Evolutionary conservation across 2,888 invertebrate genomes (phyloP).

Genomic region (Chymomyza procnemis): DNA sequence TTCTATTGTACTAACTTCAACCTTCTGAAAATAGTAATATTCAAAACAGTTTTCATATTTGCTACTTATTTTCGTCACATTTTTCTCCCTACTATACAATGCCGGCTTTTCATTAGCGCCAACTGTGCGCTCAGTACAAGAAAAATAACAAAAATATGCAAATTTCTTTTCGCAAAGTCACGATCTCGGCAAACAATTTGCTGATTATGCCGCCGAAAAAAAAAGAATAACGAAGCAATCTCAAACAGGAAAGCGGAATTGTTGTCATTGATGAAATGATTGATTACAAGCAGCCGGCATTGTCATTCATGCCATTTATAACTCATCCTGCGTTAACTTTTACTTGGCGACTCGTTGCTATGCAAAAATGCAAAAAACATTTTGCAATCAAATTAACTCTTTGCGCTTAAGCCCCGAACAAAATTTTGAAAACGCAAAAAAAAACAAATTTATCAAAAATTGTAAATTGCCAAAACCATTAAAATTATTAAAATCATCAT

Average conservation of each 20-base stretch:
- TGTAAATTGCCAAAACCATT: constrained; percentile 75
- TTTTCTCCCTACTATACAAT: constrained; percentile 4
- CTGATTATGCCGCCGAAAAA: constrained; percentile 58
- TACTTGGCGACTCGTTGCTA: constrained; percentile 18
- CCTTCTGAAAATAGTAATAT: not conserved
- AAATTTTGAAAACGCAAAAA: constrained; percentile 25
- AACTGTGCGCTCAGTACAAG: constrained; percentile 52
- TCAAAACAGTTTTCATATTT: not conserved
- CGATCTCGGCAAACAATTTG: constrained; percentile 71
- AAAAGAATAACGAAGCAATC: not conserved
- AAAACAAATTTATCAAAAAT: constrained; percentile 72
- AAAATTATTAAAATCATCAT: constrained; percentile 76
- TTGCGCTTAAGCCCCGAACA: constrained; percentile 56
- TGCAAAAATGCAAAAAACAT: constrained; percentile 62
- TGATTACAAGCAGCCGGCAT: constrained; percentile 71
- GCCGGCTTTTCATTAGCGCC: constrained; percentile 65
- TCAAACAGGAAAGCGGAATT: constrained; percentile 42
- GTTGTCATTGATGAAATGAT: constrained; percentile 76
- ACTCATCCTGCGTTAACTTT: not conserved
- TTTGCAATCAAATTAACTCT: constrained; percentile 73
- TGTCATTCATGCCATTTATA: constrained; percentile 9
- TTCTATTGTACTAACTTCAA: no score
- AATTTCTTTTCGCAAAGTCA: constrained; percentile 69
- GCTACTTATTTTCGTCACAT: constrained; percentile 26
- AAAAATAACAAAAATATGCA: constrained; percentile 70